Base-by-base conservation (phyloP, 2,888 invertebrate species). In the Noctuana brunneofusca region DNA sequence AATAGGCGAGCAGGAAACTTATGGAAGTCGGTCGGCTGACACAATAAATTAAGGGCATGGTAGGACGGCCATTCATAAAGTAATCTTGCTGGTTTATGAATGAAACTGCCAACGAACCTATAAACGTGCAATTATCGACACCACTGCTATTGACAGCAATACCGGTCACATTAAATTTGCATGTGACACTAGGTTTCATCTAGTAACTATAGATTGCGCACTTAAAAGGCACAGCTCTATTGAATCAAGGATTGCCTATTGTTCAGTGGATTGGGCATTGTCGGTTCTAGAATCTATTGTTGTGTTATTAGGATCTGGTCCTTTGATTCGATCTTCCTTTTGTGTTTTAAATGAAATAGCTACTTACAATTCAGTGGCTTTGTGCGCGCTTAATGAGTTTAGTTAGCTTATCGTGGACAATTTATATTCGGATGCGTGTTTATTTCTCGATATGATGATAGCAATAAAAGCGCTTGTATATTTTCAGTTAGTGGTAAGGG, bases 61-160 rank as follows among this genome's bases (percentile, higher is more conserved):
- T 73, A 72, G 75, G 76, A 76, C 78, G 75, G 80, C 80, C 89
- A 90, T 90, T 89, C 89, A 90, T 86, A 86, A 88, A 80, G 79
- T 75, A 79, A 80, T 83, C 80, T 81, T 72, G 79, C 80, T 84
- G 83, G 83, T 85, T 90, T 89, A 88, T 91, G 90, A 91, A 91
- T 91, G 90, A 85, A 87, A 80, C 80, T 74, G 75, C 75, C 78
- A 78, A 70, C 74, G 69, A 72, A 74, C 70, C 72, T 75, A 75
- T 76, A 80, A 81, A 77, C 80, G 79, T 80, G 79, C 84, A 86
- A 89, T 87, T 88, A 86, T 80, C 76, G 82, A 77, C 84, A 82
- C 83, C 80, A 81, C 80, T 80, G 80, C 81, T 72, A 76, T 79
- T 78, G 83, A 80, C 80, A 80, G 79, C 79, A 71, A 76, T 78